Conservation (phyloP, 2,888 invertebrate genomes). For the Lathronympha strigana region DNA sequence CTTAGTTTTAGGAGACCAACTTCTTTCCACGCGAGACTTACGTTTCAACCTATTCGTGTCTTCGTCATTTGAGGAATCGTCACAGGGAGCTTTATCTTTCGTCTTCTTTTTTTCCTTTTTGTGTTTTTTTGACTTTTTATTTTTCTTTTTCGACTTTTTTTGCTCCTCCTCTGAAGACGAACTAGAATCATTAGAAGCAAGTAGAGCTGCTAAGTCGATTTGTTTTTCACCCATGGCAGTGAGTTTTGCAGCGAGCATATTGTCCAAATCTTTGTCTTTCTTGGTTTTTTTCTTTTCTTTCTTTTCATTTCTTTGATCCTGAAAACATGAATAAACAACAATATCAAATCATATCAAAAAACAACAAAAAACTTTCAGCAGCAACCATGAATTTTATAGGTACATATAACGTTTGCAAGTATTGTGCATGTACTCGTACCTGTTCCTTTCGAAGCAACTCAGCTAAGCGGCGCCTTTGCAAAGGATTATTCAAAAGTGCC, state of each 20-base stretch:
- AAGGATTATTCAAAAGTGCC: slow-evolving; percentile 94
- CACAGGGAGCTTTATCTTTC: slow-evolving; percentile 36
- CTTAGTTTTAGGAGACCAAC: slow-evolving; percentile 43
- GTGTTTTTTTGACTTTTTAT: slow-evolving; percentile 65
- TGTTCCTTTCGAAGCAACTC: slow-evolving; percentile 88
- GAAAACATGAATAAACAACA: slow-evolving; percentile 46
- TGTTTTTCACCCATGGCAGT: slow-evolving; percentile 83
- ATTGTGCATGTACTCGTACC: too few relatives aligned
- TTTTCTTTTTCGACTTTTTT: slow-evolving; percentile 55
- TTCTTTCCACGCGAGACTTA: slow-evolving; percentile 47
- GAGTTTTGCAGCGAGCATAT: slow-evolving; percentile 88
- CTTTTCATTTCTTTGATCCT: slow-evolving; percentile 72
- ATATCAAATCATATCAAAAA: neutral
- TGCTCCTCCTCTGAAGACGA: slow-evolving; percentile 56
- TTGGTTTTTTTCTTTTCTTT: slow-evolving; percentile 80
- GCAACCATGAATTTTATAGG: too few relatives aligned
- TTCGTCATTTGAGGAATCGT: slow-evolving; percentile 14
- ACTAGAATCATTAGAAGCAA: slow-evolving; percentile 67
- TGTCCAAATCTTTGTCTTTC: slow-evolving; percentile 85
- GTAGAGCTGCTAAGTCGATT: slow-evolving; percentile 66
- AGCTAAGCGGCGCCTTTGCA: slow-evolving; percentile 94
- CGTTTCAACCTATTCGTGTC: slow-evolving; percentile 10
- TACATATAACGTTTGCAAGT: too few relatives aligned
- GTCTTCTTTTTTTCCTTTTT: slow-evolving; percentile 62
- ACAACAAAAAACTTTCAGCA: too few relatives aligned